Evolutionary conservation across 2,888 invertebrate genomes (phyloP).

Genomic region (Cryptosula pallasiana): DNA sequence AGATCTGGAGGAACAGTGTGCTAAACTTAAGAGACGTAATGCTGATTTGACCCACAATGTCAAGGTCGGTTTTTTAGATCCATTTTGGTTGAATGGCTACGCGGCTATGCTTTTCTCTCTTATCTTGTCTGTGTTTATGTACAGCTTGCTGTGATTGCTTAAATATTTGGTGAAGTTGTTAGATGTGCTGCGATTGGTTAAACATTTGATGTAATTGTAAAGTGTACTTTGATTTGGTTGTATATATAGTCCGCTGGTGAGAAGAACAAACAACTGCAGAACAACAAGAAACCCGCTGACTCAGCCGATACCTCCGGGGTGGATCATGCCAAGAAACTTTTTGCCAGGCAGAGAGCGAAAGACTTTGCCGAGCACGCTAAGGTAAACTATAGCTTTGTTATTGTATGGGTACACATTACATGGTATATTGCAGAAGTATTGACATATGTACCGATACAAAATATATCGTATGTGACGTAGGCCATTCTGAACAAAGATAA

Average conservation of each 20-base stretch:
- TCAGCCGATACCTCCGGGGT: slow-evolving; percentile 32
- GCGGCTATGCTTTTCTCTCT: too few species aligned
- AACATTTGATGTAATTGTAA: too few species aligned
- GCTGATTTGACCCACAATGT: slow-evolving; percentile 49
- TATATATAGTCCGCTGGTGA: slow-evolving; percentile 17
- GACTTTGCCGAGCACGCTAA: slow-evolving; percentile 48
- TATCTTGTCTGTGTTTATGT: too few species aligned
- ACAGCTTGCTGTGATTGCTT: too few species aligned
- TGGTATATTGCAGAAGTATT: too few species aligned
- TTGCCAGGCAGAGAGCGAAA: slow-evolving; percentile 45
- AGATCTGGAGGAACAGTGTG: slow-evolving; percentile 52
- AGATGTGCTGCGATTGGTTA: too few species aligned
- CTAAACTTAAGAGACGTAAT: slow-evolving; percentile 52
- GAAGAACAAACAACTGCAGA: background rate
- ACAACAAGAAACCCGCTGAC: slow-evolving; percentile 29
- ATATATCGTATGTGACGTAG: slow-evolving; percentile 2
- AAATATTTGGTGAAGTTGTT: too few species aligned
- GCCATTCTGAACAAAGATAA: slow-evolving; percentile 43
- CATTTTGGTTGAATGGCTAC: too few species aligned
- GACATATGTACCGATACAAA: too few species aligned
- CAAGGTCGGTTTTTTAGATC: background rate
- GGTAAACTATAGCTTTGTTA: too few species aligned
- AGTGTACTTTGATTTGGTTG: too few species aligned
- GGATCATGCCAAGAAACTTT: slow-evolving; percentile 44
- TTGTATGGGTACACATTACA: too few species aligned